A percentile compares a stretch with the other conserved stretches of the same genome.
Evolutionary conservation across 2,888 invertebrate species (phyloP).

Genomic region (Trachelus troglodyta): DNA sequence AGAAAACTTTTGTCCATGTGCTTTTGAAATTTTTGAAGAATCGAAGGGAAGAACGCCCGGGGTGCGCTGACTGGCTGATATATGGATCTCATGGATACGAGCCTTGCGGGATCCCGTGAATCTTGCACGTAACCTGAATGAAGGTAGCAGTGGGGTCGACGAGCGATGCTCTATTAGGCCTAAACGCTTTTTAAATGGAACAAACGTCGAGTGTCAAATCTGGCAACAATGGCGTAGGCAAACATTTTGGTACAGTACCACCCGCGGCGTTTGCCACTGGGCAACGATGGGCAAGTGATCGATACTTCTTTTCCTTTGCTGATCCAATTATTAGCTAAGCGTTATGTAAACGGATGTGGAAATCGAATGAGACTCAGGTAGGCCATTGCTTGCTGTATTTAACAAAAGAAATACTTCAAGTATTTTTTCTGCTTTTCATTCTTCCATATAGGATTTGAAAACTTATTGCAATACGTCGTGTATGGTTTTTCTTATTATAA

Average conservation of each 20-base stretch:
- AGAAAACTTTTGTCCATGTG: conserved; percentile 11
- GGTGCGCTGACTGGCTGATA: conserved; percentile 59
- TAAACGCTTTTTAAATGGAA: conserved; percentile 56
- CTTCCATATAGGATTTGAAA: neutral
- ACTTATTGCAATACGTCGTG: neutral
- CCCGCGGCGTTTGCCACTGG: conserved; percentile 36
- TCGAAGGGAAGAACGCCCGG: conserved; percentile 50
- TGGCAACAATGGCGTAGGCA: conserved; percentile 52
- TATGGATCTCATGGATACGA: conserved; percentile 44
- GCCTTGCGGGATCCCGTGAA: conserved; percentile 7
- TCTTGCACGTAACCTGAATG: conserved; percentile 9
- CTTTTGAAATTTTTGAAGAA: conserved; percentile 29
- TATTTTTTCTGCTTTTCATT: neutral
- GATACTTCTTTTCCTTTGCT: conserved; percentile 13
- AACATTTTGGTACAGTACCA: conserved; percentile 53
- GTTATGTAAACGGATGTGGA: neutral
- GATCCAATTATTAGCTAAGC: conserved; percentile 17
- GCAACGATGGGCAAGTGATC: conserved; percentile 15
- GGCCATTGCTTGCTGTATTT: neutral
- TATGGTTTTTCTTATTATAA: neutral
- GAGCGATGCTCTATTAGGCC: conserved; percentile 41
- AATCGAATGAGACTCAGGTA: neutral
- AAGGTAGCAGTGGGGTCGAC: conserved; percentile 9
- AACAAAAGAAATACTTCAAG: neutral
- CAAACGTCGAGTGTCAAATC: conserved; percentile 48